These are phyloP conservation scores for Corydoras sp. DNA, from an alignment of 2,113 vertebrate species.

Conservation along the genomic window DNA sequence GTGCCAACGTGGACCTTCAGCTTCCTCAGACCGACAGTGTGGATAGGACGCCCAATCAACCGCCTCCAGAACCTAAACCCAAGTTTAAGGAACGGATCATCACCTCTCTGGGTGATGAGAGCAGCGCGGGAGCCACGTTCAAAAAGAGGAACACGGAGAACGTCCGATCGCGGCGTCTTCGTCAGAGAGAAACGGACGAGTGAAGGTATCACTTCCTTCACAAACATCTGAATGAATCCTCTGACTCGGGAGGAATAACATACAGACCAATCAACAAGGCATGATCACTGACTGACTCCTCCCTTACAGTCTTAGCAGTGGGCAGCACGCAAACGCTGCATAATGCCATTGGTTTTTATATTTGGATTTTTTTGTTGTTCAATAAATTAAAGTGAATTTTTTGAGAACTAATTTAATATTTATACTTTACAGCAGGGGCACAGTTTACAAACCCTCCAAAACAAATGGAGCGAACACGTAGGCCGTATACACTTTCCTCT, in stretches of 20 bases:
- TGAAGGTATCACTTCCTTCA: slow-evolving; percentile 47
- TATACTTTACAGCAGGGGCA: too few relatives aligned
- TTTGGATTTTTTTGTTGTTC: too few relatives aligned
- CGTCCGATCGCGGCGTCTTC: slow-evolving; percentile 82
- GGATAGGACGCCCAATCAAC: slow-evolving; percentile 41
- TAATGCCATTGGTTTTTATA: too few relatives aligned
- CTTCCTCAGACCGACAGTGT: slow-evolving; percentile 71
- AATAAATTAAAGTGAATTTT: too few relatives aligned
- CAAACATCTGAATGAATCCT: slow-evolving; percentile 1
- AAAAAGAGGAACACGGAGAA: slow-evolving; percentile 88
- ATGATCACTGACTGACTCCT: too few relatives aligned
- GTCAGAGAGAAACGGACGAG: slow-evolving; percentile 79
- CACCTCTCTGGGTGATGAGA: slow-evolving; percentile 78
- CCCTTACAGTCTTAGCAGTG: too few relatives aligned
- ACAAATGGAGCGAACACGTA: too few relatives aligned
- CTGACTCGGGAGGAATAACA: neutral
- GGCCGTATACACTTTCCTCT: too few relatives aligned
- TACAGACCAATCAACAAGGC: neutral
- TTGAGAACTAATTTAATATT: too few relatives aligned
- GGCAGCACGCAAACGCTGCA: too few relatives aligned
- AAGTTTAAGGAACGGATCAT: slow-evolving; percentile 90
- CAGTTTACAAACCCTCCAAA: too few relatives aligned
- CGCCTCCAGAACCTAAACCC: slow-evolving; percentile 65
- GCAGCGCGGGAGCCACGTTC: slow-evolving; percentile 69
- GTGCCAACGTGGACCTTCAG: slow-evolving; percentile 82